phyloP scores from a whole-genome alignment of 2,113 vertebrate species.

The Aplodontia rufa region DNA sequence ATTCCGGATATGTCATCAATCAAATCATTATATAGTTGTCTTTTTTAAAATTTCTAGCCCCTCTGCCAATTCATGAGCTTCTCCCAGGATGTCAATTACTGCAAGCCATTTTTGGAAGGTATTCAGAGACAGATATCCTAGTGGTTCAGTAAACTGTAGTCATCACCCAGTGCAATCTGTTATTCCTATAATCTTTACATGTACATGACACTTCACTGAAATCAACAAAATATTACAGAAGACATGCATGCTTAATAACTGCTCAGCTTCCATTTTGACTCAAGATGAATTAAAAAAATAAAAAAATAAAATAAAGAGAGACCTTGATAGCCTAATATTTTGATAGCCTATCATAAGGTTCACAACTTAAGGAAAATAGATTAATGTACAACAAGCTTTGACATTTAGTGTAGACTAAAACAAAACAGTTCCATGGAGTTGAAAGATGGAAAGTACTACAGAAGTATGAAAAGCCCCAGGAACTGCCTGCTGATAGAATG shows the following conservation, averaged over 20 bases:
- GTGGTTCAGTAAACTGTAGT: slow-evolving; percentile 53
- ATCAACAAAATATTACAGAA: slow-evolving; percentile 51
- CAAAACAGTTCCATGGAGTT: slow-evolving; percentile 9
- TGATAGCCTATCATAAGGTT: slow-evolving; percentile 14
- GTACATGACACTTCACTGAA: slow-evolving; percentile 37
- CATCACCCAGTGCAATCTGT: slow-evolving; percentile 39
- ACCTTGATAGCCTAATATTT: slow-evolving; percentile 12
- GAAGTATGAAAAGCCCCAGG: background rate
- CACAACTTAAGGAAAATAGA: slow-evolving; percentile 39
- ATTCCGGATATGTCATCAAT: slow-evolving; percentile 50
- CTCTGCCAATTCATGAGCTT: slow-evolving; percentile 55
- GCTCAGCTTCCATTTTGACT: slow-evolving; percentile 45
- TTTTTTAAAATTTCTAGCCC: slow-evolving; percentile 9
- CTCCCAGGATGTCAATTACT: slow-evolving; percentile 53
- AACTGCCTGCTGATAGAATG: background rate
- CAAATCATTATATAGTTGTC: slow-evolving; percentile 47
- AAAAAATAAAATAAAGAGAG: slow-evolving; percentile 12
- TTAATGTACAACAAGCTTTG: background rate
- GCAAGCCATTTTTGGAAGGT: slow-evolving; percentile 56
- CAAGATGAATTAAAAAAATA: slow-evolving; percentile 51
- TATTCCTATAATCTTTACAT: slow-evolving; percentile 43
- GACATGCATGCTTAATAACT: background rate
- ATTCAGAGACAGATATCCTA: slow-evolving; percentile 42
- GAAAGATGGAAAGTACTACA: background rate
- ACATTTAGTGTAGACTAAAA: background rate